phyloP scores from a whole-genome alignment of 2,888 invertebrate species.

The Noctuana brunneofusca region DNA sequence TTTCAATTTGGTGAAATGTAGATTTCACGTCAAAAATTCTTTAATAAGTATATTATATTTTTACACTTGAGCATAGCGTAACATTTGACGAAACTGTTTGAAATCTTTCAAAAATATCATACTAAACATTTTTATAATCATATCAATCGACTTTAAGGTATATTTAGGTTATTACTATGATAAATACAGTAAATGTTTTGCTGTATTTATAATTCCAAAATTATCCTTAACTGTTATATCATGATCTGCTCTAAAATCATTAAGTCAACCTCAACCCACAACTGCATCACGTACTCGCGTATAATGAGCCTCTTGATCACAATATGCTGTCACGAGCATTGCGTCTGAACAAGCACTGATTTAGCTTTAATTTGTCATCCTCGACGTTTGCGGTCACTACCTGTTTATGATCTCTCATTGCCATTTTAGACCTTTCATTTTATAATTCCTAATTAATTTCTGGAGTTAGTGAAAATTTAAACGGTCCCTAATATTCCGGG shows the following conservation, averaged over 20 bases:
- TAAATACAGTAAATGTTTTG: too few species aligned
- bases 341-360: background rate
- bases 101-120: too few species aligned
- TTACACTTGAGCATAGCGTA: too few species aligned
- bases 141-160: too few species aligned
- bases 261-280: background rate
- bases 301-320: conserved; percentile 10
- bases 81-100: too few species aligned
- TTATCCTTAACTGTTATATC: too few species aligned
- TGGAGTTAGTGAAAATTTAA: background rate
- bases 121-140: too few species aligned
- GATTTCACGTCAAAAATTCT: too few species aligned
- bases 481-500: background rate
- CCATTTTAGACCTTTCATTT: background rate
- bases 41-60: too few species aligned
- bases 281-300: background rate
- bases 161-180: too few species aligned
- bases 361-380: conserved; percentile 8
- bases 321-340: background rate
- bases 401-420: background rate
- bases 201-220: too few species aligned
- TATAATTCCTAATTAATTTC: background rate
- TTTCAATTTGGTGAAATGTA: too few species aligned
- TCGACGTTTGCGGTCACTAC: conserved; percentile 2
- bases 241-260: background rate